Conservation (phyloP, 2,797 vertebrate species). For the Anolis apletophallus region DNA sequence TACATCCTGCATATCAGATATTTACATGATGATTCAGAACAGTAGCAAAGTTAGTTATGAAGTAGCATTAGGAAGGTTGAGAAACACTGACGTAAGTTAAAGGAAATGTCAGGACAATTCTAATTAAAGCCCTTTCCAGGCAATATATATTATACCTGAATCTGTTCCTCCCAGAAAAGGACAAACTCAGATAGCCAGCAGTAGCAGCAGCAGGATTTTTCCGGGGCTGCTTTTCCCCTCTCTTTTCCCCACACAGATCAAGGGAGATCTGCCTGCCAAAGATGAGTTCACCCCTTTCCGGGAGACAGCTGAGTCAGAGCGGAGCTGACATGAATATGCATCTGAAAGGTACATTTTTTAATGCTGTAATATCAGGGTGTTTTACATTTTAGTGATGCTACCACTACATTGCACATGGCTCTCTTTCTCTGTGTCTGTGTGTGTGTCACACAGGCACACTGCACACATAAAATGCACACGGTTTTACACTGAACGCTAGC, state of each 20-base stretch:
- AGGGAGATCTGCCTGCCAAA: constrained; percentile 21
- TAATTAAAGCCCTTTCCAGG: constrained; percentile 1
- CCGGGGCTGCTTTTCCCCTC: background rate
- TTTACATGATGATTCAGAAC: too few species aligned
- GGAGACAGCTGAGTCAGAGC: constrained; percentile 43
- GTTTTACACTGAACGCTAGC: background rate
- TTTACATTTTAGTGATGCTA: constrained; percentile 38
- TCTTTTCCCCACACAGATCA: background rate
- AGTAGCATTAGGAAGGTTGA: too few species aligned
- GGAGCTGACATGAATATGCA: constrained; percentile 26
- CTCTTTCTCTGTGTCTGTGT: background rate
- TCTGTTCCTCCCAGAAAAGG: background rate
- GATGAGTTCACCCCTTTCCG: constrained; percentile 30
- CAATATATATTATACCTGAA: background rate
- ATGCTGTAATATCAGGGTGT: constrained; percentile 13
- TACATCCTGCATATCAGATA: too few species aligned
- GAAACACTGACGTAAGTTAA: background rate
- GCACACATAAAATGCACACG: constrained; percentile 4
- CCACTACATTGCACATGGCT: constrained; percentile 26
- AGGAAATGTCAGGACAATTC: background rate
- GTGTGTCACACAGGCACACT: background rate
- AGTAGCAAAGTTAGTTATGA: too few species aligned
- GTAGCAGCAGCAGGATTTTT: background rate
- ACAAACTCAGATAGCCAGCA: background rate
- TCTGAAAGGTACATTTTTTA: constrained; percentile 32